These are phyloP conservation scores for Corythoichthys intestinalis DNA, from an alignment of 2,113 vertebrate genomes.

Conservation along the genomic window DNA sequence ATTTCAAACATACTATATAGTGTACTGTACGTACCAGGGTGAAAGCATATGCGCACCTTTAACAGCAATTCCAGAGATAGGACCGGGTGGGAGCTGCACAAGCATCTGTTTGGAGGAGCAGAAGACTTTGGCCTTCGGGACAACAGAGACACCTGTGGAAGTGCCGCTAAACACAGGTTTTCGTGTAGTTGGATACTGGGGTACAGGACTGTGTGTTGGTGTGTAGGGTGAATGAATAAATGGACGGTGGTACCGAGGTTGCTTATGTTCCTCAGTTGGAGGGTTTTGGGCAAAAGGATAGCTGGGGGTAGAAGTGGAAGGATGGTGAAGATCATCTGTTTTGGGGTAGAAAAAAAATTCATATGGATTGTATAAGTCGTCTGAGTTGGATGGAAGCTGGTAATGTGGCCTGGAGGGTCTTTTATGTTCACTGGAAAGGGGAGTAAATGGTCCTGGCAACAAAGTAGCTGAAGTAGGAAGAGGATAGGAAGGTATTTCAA, in stretches of 20 bases:
- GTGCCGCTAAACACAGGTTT: background rate
- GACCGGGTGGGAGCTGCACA: constrained; percentile 57
- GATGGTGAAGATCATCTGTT: background rate
- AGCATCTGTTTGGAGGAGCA: constrained; percentile 65
- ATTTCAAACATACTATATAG: constrained; percentile 14
- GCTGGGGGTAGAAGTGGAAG: constrained; percentile 1
- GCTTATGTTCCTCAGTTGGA: constrained; percentile 8
- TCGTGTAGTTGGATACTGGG: constrained; percentile 7
- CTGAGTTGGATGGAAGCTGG: background rate
- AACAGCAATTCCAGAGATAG: constrained; percentile 56
- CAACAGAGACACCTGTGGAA: background rate
- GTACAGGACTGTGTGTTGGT: background rate
- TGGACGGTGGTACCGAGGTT: constrained; percentile 12
- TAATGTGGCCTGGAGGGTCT: background rate
- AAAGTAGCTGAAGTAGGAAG: constrained; percentile 7
- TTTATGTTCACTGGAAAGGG: constrained; percentile 15
- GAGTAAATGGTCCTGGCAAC: constrained; percentile 7
- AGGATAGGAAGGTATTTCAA: constrained; percentile 19
- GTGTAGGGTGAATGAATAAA: constrained; percentile 17
- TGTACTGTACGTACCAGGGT: background rate
- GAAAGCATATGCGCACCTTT: constrained; percentile 44
- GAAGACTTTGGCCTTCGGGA: constrained; percentile 36
- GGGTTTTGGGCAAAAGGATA: constrained; percentile 11
- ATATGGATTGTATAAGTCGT: constrained; percentile 19
- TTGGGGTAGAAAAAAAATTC: background rate